Evolutionary conservation across 2,113 vertebrate species (phyloP).

Genomic region (Pyxicephalus adspersus): DNA sequence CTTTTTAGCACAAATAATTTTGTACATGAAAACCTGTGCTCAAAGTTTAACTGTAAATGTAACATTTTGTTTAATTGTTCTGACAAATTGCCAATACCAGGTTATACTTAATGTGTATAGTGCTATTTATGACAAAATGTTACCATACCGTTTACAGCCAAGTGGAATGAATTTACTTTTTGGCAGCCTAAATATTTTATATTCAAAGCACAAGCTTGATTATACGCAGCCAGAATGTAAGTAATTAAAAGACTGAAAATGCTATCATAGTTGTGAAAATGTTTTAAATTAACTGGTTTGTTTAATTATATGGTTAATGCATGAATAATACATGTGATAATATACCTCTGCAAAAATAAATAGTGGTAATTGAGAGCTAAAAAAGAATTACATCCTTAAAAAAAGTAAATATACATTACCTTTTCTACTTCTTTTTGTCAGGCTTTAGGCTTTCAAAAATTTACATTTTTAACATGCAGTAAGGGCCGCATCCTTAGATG

Average conservation of each 20-base stretch:
- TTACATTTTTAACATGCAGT: too few relatives aligned
- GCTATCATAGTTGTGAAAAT: too few relatives aligned
- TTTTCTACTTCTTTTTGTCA: too few relatives aligned
- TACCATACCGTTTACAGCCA: conserved; percentile 42
- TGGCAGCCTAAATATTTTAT: conserved; percentile 32
- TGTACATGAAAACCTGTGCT: conserved; percentile 1
- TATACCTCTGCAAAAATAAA: too few relatives aligned
- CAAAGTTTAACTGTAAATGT: background rate
- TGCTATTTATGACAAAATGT: conserved; percentile 39
- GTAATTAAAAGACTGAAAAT: background rate
- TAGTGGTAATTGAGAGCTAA: too few relatives aligned
- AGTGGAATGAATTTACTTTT: conserved; percentile 21
- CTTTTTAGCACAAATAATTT: background rate
- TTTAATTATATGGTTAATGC: too few relatives aligned
- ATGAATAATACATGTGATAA: too few relatives aligned
- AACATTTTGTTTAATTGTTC: conserved; percentile 21
- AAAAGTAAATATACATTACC: too few relatives aligned
- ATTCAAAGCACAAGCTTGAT: conserved; percentile 4
- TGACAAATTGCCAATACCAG: conserved; percentile 33
- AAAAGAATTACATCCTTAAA: too few relatives aligned
- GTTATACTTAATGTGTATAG: conserved; percentile 31
- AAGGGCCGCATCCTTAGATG: too few relatives aligned
- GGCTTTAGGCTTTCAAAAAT: too few relatives aligned
- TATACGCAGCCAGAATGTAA: background rate
- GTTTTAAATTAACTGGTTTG: too few relatives aligned